Evolutionary conservation across 2,113 vertebrate species (phyloP).

Genomic region (Piaya cayana): DNA sequence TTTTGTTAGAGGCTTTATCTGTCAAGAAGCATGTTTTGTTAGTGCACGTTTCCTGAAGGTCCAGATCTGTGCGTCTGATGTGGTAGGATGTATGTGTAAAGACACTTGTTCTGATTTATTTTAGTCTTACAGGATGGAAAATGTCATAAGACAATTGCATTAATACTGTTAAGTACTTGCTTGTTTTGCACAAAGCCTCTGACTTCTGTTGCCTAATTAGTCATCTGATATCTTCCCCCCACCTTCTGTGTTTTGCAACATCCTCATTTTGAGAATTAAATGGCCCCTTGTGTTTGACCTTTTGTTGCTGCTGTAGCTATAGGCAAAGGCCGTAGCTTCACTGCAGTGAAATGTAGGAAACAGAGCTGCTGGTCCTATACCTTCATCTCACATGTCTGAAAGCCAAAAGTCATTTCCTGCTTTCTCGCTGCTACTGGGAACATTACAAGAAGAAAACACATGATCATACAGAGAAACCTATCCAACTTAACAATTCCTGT

Average conservation of each 20-base stretch:
- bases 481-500: neutral
- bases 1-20: neutral
- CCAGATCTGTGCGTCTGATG: neutral
- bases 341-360: neutral
- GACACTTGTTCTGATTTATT: neutral
- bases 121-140: neutral
- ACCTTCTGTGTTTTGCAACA: neutral
- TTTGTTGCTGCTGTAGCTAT: neutral
- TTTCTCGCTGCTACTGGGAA: neutral
- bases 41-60: neutral
- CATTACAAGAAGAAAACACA: neutral
- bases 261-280: neutral
- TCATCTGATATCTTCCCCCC: neutral
- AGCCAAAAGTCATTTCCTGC: neutral
- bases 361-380: neutral
- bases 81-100: neutral
- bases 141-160: neutral
- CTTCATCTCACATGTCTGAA: accelerated
- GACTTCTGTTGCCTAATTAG: slow-evolving; percentile 11
- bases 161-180: neutral
- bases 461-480: neutral
- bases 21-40: neutral
- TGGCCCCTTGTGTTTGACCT: neutral
- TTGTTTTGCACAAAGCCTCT: neutral
- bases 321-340: neutral